Conservation (phyloP, 2,888 invertebrate species). For the Amaurobius ferox region DNA sequence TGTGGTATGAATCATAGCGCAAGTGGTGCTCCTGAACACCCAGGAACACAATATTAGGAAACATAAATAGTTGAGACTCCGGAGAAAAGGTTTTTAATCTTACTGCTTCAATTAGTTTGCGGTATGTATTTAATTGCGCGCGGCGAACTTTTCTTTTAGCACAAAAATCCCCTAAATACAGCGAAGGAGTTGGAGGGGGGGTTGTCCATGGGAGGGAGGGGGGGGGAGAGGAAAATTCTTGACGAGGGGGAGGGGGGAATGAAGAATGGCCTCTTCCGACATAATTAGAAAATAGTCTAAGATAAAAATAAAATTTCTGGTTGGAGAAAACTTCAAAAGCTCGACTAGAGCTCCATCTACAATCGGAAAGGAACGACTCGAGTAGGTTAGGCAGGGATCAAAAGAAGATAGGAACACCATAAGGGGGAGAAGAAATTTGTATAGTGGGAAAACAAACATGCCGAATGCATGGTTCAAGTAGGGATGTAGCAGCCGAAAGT, state of each 20-base stretch:
- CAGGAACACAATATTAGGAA: constrained; percentile 33
- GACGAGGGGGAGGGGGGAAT: constrained; percentile 39
- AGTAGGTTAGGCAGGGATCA: constrained; percentile 44
- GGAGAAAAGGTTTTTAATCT: constrained; percentile 64
- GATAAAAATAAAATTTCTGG: constrained; percentile 62
- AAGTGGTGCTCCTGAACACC: constrained; percentile 37
- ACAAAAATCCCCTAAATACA: constrained; percentile 56
- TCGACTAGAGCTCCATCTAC: constrained; percentile 66
- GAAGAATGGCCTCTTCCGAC: constrained; percentile 69
- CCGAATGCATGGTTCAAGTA: constrained; percentile 45
- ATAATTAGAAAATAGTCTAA: constrained; percentile 71
- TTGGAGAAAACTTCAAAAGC: constrained; percentile 57
- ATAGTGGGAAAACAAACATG: constrained; percentile 55
- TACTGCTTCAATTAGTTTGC: constrained; percentile 70
- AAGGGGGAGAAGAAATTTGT: constrained; percentile 42
- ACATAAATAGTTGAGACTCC: constrained; percentile 60
- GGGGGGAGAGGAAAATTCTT: constrained; percentile 42
- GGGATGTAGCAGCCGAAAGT: constrained; percentile 47
- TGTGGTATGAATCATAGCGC: neutral
- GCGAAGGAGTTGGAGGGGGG: constrained; percentile 20
- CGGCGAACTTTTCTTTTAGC: constrained; percentile 33
- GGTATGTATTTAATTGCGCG: constrained; percentile 70
- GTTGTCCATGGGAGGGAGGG: neutral
- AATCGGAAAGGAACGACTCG: constrained; percentile 63
- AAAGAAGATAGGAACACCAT: constrained; percentile 27